Conservation (phyloP, 2,113 vertebrate species). For the Helogale parvula region DNA sequence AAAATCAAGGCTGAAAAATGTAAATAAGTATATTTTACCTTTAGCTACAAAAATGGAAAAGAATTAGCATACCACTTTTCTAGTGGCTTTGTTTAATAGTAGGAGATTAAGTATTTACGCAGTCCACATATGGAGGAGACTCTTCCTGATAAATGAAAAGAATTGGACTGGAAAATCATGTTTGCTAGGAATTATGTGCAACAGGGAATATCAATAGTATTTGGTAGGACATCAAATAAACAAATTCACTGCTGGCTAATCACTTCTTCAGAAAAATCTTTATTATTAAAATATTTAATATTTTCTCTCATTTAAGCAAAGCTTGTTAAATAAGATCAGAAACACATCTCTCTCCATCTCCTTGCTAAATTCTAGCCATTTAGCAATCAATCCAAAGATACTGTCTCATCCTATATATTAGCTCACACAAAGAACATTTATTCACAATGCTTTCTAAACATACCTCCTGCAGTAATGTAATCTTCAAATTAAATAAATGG, state of each 20-base stretch:
- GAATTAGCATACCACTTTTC: background rate
- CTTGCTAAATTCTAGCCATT: background rate
- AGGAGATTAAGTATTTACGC: background rate
- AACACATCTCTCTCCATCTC: background rate
- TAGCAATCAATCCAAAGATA: background rate
- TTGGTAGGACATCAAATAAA: background rate
- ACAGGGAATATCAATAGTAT: background rate
- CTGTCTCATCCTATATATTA: background rate
- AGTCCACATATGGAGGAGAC: background rate
- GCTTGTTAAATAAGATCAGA: background rate
- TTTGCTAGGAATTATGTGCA: conserved; percentile 7
- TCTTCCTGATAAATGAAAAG: conserved; percentile 1
- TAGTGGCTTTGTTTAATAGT: background rate
- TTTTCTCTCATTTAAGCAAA: background rate
- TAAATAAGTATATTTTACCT: background rate
- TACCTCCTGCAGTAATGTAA: background rate
- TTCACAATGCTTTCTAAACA: background rate
- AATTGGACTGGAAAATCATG: conserved; percentile 9
- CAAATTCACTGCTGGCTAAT: background rate
- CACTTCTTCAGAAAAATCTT: background rate
- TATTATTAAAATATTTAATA: background rate
- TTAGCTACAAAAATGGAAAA: conserved; percentile 34
- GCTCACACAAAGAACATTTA: background rate
- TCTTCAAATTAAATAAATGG: conserved; percentile 32
- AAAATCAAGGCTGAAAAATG: background rate